These are phyloP conservation scores for Karalla daura DNA, from an alignment of 2,797 vertebrate genomes.

Conservation along the genomic window DNA sequence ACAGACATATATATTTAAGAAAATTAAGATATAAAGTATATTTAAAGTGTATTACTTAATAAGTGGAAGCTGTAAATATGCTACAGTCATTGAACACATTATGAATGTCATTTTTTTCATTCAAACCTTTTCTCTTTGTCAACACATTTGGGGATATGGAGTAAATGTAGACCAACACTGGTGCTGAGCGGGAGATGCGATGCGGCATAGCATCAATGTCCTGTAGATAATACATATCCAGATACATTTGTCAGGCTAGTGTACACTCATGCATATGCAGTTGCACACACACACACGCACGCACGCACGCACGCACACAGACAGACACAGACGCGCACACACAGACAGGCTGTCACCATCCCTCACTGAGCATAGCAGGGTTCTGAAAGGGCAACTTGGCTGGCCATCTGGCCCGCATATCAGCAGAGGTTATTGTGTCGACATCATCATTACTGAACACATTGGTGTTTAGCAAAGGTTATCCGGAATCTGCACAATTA, in stretches of 20 bases:
- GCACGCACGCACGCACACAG: slow-evolving; percentile 25
- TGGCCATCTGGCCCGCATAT: slow-evolving; percentile 81
- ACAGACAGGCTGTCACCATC: slow-evolving; percentile 51
- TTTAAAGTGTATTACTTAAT: no score
- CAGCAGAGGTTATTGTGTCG: slow-evolving; percentile 80
- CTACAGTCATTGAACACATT: no score
- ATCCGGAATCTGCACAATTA: slow-evolving; percentile 65
- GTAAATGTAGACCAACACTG: no score
- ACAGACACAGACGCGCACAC: slow-evolving; percentile 28
- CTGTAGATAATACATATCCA: slow-evolving; percentile 8
- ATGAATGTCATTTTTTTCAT: no score
- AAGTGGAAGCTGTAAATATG: no score
- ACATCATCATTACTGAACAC: slow-evolving; percentile 82
- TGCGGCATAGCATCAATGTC: background rate
- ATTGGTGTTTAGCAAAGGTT: slow-evolving; percentile 78
- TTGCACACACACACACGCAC: slow-evolving; percentile 7
- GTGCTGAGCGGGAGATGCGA: background rate
- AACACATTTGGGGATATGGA: no score
- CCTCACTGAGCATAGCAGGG: slow-evolving; percentile 71
- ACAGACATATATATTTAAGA: no score
- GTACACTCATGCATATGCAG: slow-evolving; percentile 10
- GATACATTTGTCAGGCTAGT: slow-evolving; percentile 12
- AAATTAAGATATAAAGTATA: no score
- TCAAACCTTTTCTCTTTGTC: no score
- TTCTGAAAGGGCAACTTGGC: slow-evolving; percentile 77